Evolutionary conservation across 2,888 invertebrate species (phyloP).

Genomic region (Synergus japonicus): DNA sequence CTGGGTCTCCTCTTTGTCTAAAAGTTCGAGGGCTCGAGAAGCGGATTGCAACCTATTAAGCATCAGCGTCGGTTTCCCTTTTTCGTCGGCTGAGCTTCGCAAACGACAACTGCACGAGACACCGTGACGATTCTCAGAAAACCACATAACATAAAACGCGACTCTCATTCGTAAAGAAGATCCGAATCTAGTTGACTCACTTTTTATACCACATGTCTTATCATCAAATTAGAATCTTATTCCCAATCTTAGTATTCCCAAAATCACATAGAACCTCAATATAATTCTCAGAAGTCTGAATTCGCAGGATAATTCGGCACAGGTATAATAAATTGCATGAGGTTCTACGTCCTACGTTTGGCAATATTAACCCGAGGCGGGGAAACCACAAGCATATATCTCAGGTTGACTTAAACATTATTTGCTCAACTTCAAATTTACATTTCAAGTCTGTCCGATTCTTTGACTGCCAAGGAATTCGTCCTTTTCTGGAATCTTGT

Average conservation of each 20-base stretch:
- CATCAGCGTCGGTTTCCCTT: slow-evolving; percentile 61
- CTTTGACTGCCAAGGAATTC: neutral
- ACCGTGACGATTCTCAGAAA: slow-evolving; percentile 52
- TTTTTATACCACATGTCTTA: slow-evolving; percentile 10
- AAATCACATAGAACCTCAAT: neutral
- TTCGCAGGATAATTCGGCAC: neutral
- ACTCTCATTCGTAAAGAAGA: slow-evolving; percentile 38
- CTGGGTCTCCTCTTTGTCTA: slow-evolving; percentile 60
- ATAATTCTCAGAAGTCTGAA: neutral
- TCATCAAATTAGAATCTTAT: neutral
- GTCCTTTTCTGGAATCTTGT: slow-evolving; percentile 11
- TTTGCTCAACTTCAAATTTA: slow-evolving; percentile 15
- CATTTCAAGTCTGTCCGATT: slow-evolving; percentile 16
- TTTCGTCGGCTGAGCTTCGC: slow-evolving; percentile 48
- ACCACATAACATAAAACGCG: slow-evolving; percentile 33
- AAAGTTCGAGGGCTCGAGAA: slow-evolving; percentile 47
- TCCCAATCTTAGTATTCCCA: too few species aligned
- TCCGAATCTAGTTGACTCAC: slow-evolving; percentile 20
- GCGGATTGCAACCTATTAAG: slow-evolving; percentile 63
- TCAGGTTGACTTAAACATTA: slow-evolving; percentile 19
- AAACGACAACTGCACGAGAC: slow-evolving; percentile 49
- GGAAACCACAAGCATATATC: slow-evolving; percentile 8
- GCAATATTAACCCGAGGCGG: slow-evolving; percentile 17
- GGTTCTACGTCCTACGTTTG: neutral
- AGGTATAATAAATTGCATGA: slow-evolving; percentile 18